Base-by-base conservation (phyloP, 2,888 invertebrate genomes). In the Monoplex corrugatus region DNA sequence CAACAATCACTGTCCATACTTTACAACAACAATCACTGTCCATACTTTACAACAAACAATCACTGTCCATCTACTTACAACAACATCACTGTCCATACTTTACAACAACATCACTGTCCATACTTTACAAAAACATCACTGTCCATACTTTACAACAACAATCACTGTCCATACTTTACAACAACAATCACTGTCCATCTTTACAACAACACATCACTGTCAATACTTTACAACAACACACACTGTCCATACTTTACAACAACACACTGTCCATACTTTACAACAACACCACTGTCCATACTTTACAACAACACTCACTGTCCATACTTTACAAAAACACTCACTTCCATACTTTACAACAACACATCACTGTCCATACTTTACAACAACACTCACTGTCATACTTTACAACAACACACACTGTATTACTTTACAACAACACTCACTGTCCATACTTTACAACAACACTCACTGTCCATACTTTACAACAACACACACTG, bases 161-260 rank as follows among this genome's bases (percentile, higher is more conserved):
- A 95, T 93, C 93, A 96, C 96, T 93, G 93, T 96, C 95, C 83
- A 95, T 91, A 88, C 94, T 93, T 86, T 94, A 93, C 89, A 95
- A 95, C 87, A 96, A 87, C 13, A 93, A 91, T 44, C 92, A 92
- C 6, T 95, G 92, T 43, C 96, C 91, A 35, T 91, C 13, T 3
- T n/a, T 32, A 2, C 10, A n/a, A n/a, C n/a, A n/a, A n/a, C n/a
- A n/a, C n/a, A n/a, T 50, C 50, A 16, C 10, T 16, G 16, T 50
- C 50, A 50, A 68, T 6, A 1, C 38, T 32, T 40, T 40, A 8
- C 32, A 68, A 16, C n/a, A 32, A 50, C 68, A 92, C 95, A 93
- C 93, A 96, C 96, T 93, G 93, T 96, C 95, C 83, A 95, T 91
- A 88, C 94, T 93, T 86, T 94, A 93, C 89, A 95, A 95, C 87